Conservation (phyloP, 1,140 invertebrate species). For the Periplaneta americana region DNA sequence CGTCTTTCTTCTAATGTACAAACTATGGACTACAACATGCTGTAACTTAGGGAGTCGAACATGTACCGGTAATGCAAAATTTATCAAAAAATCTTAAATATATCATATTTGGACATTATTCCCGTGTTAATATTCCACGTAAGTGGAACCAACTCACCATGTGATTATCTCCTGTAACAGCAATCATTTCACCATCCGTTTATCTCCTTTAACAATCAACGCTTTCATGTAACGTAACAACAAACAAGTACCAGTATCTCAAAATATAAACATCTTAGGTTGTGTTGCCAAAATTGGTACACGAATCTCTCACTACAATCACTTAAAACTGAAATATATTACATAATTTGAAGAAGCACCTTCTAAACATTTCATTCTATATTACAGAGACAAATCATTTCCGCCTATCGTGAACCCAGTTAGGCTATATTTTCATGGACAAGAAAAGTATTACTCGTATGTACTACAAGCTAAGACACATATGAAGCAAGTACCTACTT, state of each 20-base stretch:
- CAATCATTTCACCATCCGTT: too few species aligned
- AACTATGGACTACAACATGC: too few species aligned
- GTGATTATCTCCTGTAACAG: too few species aligned
- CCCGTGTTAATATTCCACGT: too few species aligned
- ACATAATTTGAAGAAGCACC: neutral
- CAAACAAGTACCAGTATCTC: neutral
- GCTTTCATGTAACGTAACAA: neutral
- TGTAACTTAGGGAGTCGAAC: too few species aligned
- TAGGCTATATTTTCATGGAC: neutral
- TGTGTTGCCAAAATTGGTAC: neutral
- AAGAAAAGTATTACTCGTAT: neutral
- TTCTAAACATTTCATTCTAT: neutral
- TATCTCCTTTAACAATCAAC: neutral
- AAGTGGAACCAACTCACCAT: too few species aligned
- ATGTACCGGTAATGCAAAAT: too few species aligned
- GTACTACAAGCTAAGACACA: neutral
- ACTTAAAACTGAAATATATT: neutral
- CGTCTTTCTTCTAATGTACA: too few species aligned
- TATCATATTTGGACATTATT: too few species aligned
- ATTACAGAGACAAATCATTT: neutral
- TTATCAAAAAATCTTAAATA: too few species aligned
- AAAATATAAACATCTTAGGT: neutral
- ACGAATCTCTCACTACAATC: neutral
- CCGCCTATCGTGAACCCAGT: too few species aligned
- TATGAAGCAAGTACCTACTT: neutral